Base-by-base conservation (phyloP, 2,888 invertebrate species). In the Noctuana brunneofusca region DNA sequence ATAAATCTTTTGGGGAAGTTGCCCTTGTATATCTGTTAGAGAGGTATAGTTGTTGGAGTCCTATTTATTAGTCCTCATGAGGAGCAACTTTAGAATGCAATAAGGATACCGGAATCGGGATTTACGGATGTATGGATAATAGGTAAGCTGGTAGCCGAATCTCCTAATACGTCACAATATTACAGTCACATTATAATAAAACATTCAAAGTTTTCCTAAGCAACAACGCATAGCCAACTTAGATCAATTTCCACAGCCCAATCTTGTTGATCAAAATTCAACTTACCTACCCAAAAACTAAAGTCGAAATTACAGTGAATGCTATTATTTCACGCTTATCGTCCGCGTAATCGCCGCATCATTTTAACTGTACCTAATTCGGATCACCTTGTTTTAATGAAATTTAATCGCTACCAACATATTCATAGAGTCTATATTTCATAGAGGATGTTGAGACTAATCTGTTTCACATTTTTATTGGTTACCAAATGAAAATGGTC, bases 311-410 rank as follows among this genome's bases (percentile, higher is more conserved):
- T 41, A 14, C 38, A 41, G 8, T 41, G 16, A 41, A 41, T 12
- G 14, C 6, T 41, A 41, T 41, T 41, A 41, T 8, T 16, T 16
- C 16, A 41, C 38, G 38, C 38, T 41, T 41, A 41, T 41, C 38
- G 38, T 41, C 38, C 38, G 16, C 16, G 38, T 41, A 41, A 41
- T 41, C 38, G 38, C 38, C 38, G 38, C 38, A 41, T 41, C 38
- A 41, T 41, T 41, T 14, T 41, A 41, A 41, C 38, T 41, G 38
- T 41, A 41, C 16, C 16, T 6, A 16, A 41, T 12, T 16, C 38
- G 3, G 6, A 14, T 38, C 16, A 38, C 16, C 38, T 16, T 14
- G 14, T 14, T 38, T 38, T 14, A 38, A 38, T 38, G 38, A 38
- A 38, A 16, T 38, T 38, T 38, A 14, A 38, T 14, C 38, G 38